A percentile compares a stretch with the other conserved stretches of the same genome.
Conservation (phyloP, 2,797 vertebrate species). For the Psittacula derbiana region DNA sequence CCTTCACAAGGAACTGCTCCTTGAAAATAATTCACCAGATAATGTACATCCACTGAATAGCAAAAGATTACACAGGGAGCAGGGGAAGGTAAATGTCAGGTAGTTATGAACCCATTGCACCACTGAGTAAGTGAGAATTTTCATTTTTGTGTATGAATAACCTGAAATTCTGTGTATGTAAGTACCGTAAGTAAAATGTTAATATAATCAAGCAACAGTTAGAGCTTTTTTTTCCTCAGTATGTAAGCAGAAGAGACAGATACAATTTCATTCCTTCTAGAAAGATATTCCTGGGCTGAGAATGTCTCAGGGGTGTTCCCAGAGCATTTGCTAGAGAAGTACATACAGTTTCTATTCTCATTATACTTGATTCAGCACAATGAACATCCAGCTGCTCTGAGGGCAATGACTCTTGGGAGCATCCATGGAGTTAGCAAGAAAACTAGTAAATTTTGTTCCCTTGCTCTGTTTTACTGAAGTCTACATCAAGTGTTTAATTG, state of each 20-base stretch:
- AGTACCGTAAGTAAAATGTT: not conserved
- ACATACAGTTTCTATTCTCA: not conserved
- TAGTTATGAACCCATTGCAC: not conserved
- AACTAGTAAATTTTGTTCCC: not conserved
- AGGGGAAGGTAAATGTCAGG: not conserved
- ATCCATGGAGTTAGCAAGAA: not conserved
- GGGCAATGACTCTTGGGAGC: not conserved
- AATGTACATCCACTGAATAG: not conserved
- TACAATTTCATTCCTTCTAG: not conserved
- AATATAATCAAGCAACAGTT: constrained; percentile 9
- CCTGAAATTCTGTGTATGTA: not conserved
- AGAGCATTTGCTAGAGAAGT: not conserved
- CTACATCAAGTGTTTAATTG: not conserved
- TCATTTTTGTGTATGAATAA: not conserved
- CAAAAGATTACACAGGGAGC: not conserved
- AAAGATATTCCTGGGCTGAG: not conserved
- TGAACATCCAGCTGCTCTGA: constrained; percentile 24
- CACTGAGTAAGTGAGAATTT: not conserved
- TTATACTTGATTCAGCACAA: constrained; percentile 37
- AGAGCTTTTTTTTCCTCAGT: not conserved
- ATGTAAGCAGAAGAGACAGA: not conserved
- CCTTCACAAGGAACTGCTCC: not conserved
- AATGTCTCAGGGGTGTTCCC: not conserved
- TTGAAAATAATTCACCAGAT: not conserved
- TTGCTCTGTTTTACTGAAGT: not conserved